phyloP scores from a whole-genome alignment of 1,140 invertebrate species.

The Drosophila auraria region DNA sequence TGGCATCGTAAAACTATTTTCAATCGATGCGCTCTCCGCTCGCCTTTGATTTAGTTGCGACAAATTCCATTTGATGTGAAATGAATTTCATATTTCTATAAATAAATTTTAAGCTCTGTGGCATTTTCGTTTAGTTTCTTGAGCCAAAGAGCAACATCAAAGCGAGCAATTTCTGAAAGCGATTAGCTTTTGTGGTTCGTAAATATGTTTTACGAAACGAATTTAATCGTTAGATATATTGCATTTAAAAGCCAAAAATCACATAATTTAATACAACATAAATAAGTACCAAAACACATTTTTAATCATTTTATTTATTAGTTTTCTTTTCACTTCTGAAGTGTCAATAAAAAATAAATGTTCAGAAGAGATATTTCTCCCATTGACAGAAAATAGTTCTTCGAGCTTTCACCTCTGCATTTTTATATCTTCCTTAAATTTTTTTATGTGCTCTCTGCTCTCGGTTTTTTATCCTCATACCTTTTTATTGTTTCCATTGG shows the following conservation, averaged over 20 bases:
- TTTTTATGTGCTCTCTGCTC: background rate
- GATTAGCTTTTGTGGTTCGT: conserved; percentile 6
- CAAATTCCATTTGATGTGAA: conserved; percentile 20
- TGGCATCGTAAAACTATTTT: conserved; percentile 15
- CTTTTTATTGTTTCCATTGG: conserved; percentile 34
- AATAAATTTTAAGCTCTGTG: conserved; percentile 47
- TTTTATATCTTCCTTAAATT: background rate
- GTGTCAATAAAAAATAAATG: no score
- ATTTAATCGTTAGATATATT: no score
- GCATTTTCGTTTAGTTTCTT: conserved; percentile 19
- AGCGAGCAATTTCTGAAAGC: conserved; percentile 3
- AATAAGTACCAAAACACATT: no score
- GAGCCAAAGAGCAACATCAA: conserved; percentile 19
- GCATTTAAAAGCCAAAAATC: no score
- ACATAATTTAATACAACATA: no score
- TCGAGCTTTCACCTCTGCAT: background rate
- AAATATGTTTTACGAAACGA: background rate
- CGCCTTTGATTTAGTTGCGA: conserved; percentile 21
- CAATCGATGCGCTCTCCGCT: background rate
- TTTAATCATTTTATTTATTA: no score
- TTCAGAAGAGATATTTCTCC: no score
- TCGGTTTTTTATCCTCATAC: background rate
- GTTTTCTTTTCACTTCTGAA: no score
- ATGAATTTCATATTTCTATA: conserved; percentile 30
- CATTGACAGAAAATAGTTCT: no score